Evolutionary conservation across 2,797 vertebrate species (phyloP).

Genomic region (Harpagifer antarcticus): DNA sequence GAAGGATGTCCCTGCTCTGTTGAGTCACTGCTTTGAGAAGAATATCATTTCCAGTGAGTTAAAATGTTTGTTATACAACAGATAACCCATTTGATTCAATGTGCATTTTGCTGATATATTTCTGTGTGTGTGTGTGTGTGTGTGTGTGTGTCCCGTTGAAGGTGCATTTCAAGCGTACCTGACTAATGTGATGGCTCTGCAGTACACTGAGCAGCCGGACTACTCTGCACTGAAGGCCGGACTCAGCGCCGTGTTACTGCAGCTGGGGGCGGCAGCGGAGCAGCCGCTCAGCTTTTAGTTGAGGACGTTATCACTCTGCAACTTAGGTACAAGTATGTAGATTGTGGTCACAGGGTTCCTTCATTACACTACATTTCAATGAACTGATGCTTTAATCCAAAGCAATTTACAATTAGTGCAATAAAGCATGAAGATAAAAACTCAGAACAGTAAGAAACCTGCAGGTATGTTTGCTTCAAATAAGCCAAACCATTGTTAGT

Average conservation of each 20-base stretch:
- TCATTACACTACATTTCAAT: no score
- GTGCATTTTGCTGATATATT: background rate
- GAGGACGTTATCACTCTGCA: background rate
- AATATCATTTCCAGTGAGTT: constrained; percentile 79
- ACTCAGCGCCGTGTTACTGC: constrained; percentile 64
- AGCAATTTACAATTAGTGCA: no score
- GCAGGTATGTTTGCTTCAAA: no score
- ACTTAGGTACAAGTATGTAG: background rate
- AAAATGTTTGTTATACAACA: background rate
- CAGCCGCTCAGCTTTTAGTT: constrained; percentile 73
- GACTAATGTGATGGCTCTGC: constrained; percentile 77
- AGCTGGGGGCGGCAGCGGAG: constrained; percentile 70
- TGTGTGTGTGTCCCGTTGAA: constrained; percentile 46
- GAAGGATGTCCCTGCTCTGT: constrained; percentile 75
- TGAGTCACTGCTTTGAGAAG: constrained; percentile 80
- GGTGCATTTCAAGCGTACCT: constrained; percentile 79
- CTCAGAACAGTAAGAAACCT: no score
- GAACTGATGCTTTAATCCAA: no score
- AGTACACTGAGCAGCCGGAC: constrained; percentile 83
- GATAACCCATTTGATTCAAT: background rate
- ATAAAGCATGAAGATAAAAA: no score
- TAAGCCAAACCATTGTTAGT: no score
- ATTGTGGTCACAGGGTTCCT: background rate
- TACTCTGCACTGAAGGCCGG: constrained; percentile 74
- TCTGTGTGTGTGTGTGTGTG: constrained; percentile 1